Evolutionary conservation across 2,797 vertebrate species (phyloP), one percentile per base, ranked within the genome.

Genomic region (Hemitrygon akajei): DNA sequence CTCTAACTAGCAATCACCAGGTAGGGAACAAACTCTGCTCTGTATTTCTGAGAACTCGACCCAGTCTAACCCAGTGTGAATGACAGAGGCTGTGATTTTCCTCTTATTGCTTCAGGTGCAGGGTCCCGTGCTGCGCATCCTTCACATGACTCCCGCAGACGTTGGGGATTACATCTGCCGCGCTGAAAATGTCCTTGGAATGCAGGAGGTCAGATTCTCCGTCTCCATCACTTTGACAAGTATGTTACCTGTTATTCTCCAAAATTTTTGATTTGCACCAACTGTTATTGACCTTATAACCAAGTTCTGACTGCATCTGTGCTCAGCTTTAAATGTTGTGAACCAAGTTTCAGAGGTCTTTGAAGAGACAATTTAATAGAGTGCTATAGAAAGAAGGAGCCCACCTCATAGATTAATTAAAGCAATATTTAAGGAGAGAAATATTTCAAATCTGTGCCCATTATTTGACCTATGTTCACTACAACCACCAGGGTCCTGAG

Each of bases 101-200:
- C 18, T 37, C 30, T 37, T 89, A 30, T 20, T 94, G 96, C 0
- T 93, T 6, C 22, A 93, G 91, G 71, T 93, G 22, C 40, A 75
- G 4, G 98, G 98, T 86, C 97, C 96, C 93, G 97, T 96, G 95
- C 96, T 99, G 93, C 96, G 97, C 40, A 98, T 99, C 94, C 94
- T 98, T 11, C 97, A 97, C 30, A 97, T 97, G 25, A 96, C 97
- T 0, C 94, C 96, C 0, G 97, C 97, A 0, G 99, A 99, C 94
- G 97, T 97, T 0, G 99, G 99, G n/a, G 98, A 98, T 94, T 99
- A 98, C 0, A 96, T 98, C 95, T 99, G 99, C 95, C 96, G 95
- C 1, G 97, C 98, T 58, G 96, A 96, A 34, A 95, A 95, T 0
- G 95, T 94, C 0, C 30, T 94, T 0, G 94, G 95, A 9, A 93